Evolutionary conservation across 2,888 invertebrate genomes (phyloP), one percentile per base, ranked within the genome.

Genomic region (Melanostoma scalare): DNA sequence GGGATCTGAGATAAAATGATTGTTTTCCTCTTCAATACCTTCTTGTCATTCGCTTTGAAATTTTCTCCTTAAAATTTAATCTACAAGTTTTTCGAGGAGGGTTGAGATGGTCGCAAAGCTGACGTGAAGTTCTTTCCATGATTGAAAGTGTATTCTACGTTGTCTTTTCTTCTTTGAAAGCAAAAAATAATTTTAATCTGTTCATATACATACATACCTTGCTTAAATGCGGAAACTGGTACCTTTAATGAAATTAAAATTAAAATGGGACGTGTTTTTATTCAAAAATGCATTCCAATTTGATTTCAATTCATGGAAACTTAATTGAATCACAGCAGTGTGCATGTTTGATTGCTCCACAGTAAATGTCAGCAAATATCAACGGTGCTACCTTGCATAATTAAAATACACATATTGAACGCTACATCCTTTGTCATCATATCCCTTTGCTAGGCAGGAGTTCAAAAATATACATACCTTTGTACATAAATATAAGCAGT

Each of bases 91-190:
- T 9, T 42, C 40, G 55, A 42, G 42, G 33, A 31, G 42, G 20
- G 33, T 20, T 33, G 20, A 46, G 31, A 61, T 65, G 52, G 33
- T 33, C 33, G 9, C 6, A 63, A n/a, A 46, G 44, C 20, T 44
- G 58, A 71, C 61, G 67, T 55, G 33, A 76, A 81, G 60, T 67
- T 76, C 76, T 72, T 67, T 71, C 71, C 42, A 75, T 10, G 60
- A 33, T 30, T 40, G 40, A 38, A 81, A 76, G 60, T 60, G 67
- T 42, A 55, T 10, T 67, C 56, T 76, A 72, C 76, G 76, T 56
- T 72, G 72, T 76, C 81, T 76, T 55, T 81, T 81, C 67, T 55
- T 42, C 48, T 76, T 76, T 31, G 67, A 55, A 55, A 44, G 38
- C 42, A 72, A 53, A 33, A 4, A 33, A 53, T 48, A 52, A 65